phyloP scores from a whole-genome alignment of 2,113 vertebrate species.

The Burhinus oedicnemus region DNA sequence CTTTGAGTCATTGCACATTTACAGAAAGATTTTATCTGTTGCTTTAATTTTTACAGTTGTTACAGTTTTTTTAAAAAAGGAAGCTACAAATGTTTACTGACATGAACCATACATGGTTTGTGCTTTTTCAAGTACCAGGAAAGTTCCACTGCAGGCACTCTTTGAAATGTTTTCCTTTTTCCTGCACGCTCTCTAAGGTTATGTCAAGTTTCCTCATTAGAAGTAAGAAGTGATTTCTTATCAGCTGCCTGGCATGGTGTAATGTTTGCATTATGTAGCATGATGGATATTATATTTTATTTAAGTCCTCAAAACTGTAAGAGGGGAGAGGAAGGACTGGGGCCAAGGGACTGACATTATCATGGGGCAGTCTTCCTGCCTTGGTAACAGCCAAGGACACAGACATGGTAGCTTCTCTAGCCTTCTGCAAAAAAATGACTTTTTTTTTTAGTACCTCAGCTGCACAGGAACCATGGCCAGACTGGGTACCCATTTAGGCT shows the following conservation, averaged over 20 bases:
- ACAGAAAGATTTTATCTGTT: neutral
- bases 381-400: neutral
- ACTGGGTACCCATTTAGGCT: neutral
- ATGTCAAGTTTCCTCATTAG: neutral
- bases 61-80: neutral
- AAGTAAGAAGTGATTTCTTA: neutral
- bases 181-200: neutral
- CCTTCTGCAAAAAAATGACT: neutral
- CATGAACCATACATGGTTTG: neutral
- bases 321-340: neutral
- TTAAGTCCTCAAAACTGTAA: neutral
- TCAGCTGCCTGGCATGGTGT: neutral
- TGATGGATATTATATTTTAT: neutral
- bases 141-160: neutral
- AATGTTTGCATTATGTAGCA: neutral
- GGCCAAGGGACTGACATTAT: neutral
- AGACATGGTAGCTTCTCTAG: rapidly evolving
- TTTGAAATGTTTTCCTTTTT: conserved; percentile 8
- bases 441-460: neutral
- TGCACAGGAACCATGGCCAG: neutral
- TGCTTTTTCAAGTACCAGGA: neutral
- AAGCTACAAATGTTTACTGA: neutral
- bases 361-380: neutral
- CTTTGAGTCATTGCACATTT: neutral
- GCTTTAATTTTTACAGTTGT: neutral